Percentiles rank a stretch among this genome's conserved stretches.
These are phyloP conservation scores for Drosophila mayri DNA, from an alignment of 1,140 invertebrate species.

Conservation along the genomic window DNA sequence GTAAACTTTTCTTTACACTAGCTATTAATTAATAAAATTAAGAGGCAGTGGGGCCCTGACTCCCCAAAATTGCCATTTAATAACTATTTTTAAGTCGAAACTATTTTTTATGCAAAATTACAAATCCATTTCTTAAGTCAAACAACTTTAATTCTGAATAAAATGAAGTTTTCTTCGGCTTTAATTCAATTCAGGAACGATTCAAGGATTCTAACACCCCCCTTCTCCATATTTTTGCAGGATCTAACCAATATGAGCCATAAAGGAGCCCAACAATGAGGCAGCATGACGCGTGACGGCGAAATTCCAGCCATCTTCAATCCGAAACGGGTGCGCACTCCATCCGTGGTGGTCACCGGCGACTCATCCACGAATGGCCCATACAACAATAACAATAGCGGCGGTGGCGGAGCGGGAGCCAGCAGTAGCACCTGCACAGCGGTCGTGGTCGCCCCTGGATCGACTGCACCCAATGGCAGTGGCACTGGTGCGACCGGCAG, in stretches of 20 bases:
- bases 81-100: background rate
- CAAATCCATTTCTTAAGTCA: too few relatives aligned
- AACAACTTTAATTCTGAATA: too few relatives aligned
- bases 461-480: conserved; percentile 25
- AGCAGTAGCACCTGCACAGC: conserved; percentile 42
- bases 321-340: conserved; percentile 89
- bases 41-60: background rate
- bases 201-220: too few relatives aligned
- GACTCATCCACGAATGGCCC: conserved; percentile 87
- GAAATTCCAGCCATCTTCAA: conserved; percentile 91
- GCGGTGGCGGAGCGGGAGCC: conserved; percentile 34
- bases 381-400: conserved; percentile 66
- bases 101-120: background rate
- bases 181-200: too few relatives aligned
- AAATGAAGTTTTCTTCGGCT: too few relatives aligned
- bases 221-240: background rate
- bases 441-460: conserved; percentile 3
- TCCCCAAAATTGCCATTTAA: too few relatives aligned
- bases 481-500: conserved; percentile 34
- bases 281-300: conserved; percentile 86
- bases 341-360: conserved; percentile 90
- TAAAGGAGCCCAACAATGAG: conserved; percentile 36
- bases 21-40: background rate
- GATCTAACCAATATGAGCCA: conserved; percentile 60
- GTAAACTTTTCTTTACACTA: background rate